Evolutionary conservation across 2,797 vertebrate species (phyloP), one percentile per base, ranked within the genome.

Genomic region (Anabas testudineus): DNA sequence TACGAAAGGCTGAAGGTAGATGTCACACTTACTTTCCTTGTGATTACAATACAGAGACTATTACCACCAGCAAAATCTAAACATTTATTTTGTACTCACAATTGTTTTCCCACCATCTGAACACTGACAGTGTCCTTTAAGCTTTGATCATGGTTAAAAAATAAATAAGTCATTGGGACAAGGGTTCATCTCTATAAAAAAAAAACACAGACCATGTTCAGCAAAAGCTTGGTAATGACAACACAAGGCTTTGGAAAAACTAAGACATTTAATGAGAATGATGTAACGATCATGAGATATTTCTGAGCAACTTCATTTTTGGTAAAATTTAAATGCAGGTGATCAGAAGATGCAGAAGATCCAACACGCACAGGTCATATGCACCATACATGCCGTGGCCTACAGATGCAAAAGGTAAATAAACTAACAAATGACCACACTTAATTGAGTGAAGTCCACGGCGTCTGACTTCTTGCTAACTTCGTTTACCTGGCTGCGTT

Each of bases 401-500:
- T 32, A 1, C 0, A 56, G 8, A 55, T 26, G 9, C 19, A 41
- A 6, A 34, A 21, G 18, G 3, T 13, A 34, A 43, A 32, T 37
- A 6, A 55, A 79, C 19, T 59, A 56, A 22, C 14, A 48, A 22
- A 60, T 19, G 28, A 46, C 10, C 67, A 18, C 34, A 30, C 32
- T 22, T n/a, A n/a, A n/a, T 36, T 8, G 45, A 52, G 60, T n/a
- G 26, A 49, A 39, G 26, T 30, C 59, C 8, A 24, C 9, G 19
- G 3, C 26, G 4, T 7, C n/a, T 13, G 18, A 62, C 67, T 16
- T 36, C n/a, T 34, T 4, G 30, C 42, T 37, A 21, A 58, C 47
- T 63, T 51, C 9, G 26, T 58, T 88, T 86, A 93, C 91, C 92
- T 87, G 88, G 69, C 42, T 69, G 57, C 16, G 57, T 14, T 21